Evolutionary conservation across 92 coral and sea anemone species (phyloP).

Genomic region (Porites rus): DNA sequence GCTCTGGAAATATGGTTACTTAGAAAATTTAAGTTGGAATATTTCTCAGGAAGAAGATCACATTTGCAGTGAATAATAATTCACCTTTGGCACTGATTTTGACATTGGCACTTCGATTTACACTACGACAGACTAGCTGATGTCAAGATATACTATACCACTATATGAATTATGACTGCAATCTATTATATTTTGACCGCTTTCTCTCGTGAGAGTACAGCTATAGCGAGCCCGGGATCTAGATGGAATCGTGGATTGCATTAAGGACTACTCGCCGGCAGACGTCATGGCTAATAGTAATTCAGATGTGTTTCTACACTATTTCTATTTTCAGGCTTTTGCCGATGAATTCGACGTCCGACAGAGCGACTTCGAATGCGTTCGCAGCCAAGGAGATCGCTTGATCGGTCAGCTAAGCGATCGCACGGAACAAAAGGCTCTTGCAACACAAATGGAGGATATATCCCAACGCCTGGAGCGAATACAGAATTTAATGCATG

Average conservation of each 20-base stretch:
- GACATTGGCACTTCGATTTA: constrained; percentile 1
- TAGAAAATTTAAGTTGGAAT: neutral
- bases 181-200: neutral
- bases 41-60: neutral
- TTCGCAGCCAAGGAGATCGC: constrained; percentile 81
- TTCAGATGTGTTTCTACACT: constrained; percentile 58
- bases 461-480: constrained; percentile 79
- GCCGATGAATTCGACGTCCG: constrained; percentile 90
- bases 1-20: constrained; percentile 52
- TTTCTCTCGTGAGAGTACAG: neutral
- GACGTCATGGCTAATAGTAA: constrained; percentile 33
- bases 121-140: neutral
- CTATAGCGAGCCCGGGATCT: neutral
- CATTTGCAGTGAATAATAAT: neutral
- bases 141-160: too few species aligned
- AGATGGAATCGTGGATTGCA: neutral
- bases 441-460: constrained; percentile 71
- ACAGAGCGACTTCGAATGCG: constrained; percentile 83
- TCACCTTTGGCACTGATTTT: neutral
- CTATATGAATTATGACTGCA: neutral
- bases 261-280: neutral
- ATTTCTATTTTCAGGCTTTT: constrained; percentile 95
- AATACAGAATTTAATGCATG: constrained; percentile 81
- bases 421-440: constrained; percentile 64
- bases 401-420: constrained; percentile 74